Percentiles rank a stretch among this genome's conserved stretches.
These are phyloP conservation scores for Corythucha ciliata DNA, from an alignment of 2,888 invertebrate species.

Conservation along the genomic window DNA sequence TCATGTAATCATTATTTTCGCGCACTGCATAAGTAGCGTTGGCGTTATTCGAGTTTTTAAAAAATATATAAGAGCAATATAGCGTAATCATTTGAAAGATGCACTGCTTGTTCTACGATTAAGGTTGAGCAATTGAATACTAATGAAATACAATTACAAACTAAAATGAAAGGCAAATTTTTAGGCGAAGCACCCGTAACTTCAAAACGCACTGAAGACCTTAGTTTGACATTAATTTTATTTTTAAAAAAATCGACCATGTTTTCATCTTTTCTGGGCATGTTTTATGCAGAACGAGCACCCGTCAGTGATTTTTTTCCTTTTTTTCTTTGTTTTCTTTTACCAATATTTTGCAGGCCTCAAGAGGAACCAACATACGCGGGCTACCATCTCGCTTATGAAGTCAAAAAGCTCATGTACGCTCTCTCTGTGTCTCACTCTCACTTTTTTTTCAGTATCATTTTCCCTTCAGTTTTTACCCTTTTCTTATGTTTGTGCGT, in stretches of 20 bases:
- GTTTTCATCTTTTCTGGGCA: slow-evolving; percentile 10
- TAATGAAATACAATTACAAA: no score
- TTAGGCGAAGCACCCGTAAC: no score
- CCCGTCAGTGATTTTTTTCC: slow-evolving; percentile 5
- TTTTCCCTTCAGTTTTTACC: slow-evolving; percentile 25
- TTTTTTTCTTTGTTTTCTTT: no score
- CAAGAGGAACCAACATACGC: slow-evolving; percentile 89
- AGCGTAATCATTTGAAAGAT: no score
- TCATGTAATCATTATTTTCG: no score
- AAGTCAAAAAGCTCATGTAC: slow-evolving; percentile 99
- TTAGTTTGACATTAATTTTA: background rate
- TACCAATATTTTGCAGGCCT: slow-evolving; percentile 58
- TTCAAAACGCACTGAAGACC: background rate
- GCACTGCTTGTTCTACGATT: no score
- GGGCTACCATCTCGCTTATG: slow-evolving; percentile 98
- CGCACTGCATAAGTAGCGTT: no score
- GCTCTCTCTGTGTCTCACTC: slow-evolving; percentile 43
- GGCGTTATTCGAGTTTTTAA: no score
- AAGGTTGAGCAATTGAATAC: no score
- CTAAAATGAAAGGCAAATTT: no score
- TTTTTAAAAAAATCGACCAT: background rate
- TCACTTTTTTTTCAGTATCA: slow-evolving; percentile 29
- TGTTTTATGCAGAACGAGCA: slow-evolving; percentile 16
- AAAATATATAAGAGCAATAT: no score
- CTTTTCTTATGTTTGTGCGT: slow-evolving; percentile 19